phyloP scores from a whole-genome alignment of 37 sponge, comb jelly and placozoan genomes.

The Aphrocallistes beatrix region DNA sequence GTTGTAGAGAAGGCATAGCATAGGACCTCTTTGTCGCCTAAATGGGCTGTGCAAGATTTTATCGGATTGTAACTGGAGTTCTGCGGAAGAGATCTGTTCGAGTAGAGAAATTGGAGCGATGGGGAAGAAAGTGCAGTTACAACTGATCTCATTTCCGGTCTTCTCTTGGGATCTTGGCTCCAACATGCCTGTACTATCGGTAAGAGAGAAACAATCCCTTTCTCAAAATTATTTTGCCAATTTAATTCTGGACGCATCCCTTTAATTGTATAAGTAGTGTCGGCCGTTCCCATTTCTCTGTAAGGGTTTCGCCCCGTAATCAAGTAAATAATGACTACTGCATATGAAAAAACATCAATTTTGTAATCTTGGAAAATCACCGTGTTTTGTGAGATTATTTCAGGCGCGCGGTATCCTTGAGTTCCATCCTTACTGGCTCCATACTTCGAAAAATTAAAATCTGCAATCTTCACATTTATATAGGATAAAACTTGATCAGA shows the following conservation, averaged over 20 bases:
- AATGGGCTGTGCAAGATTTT: background rate
- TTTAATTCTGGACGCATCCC: background rate
- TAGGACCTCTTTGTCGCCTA: background rate
- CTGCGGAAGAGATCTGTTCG: background rate
- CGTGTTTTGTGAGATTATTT: background rate
- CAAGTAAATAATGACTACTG: background rate
- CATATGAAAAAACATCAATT: background rate
- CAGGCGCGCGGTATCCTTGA: background rate
- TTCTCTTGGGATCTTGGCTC: background rate
- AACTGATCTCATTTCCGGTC: background rate
- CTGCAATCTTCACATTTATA: background rate
- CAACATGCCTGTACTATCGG: conserved; percentile 4
- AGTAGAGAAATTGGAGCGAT: background rate
- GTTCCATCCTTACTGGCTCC: background rate
- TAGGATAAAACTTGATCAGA: background rate
- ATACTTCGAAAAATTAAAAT: background rate
- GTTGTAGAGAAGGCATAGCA: conserved; percentile 12
- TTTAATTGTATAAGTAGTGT: background rate
- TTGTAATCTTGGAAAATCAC: background rate
- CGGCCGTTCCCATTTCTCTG: background rate
- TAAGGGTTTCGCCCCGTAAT: background rate
- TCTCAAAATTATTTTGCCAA: background rate
- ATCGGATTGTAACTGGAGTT: conserved; percentile 12
- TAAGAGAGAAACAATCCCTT: background rate
- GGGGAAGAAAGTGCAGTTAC: background rate